Conservation (phyloP, 2,797 vertebrate species). For the Glossophaga mutica region DNA sequence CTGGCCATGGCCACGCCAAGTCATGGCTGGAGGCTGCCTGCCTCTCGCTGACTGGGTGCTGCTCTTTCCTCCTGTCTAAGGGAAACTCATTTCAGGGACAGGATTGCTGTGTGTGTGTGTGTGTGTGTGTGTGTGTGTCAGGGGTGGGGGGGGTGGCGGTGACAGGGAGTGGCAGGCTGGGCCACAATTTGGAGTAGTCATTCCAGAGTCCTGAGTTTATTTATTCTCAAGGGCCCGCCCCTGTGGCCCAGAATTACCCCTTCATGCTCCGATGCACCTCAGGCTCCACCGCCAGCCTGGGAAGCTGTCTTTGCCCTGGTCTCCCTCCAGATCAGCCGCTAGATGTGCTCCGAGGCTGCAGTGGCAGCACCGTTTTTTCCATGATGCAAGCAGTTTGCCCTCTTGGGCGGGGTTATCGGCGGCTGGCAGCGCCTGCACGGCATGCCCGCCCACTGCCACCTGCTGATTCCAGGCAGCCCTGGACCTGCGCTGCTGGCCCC, state of each 20-base stretch:
- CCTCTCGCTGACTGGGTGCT: constrained; percentile 40
- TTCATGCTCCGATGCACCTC: constrained; percentile 73
- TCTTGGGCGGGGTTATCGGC: constrained; percentile 79
- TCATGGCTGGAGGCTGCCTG: not conserved
- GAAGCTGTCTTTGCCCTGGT: constrained; percentile 82
- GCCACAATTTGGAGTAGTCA: constrained; percentile 60
- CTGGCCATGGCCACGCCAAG: not conserved
- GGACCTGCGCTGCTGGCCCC: not conserved
- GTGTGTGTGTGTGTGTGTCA: not conserved
- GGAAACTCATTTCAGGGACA: not conserved
- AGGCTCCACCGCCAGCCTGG: constrained; percentile 71
- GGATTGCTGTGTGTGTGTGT: not conserved
- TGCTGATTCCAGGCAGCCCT: constrained; percentile 13
- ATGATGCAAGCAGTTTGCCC: constrained; percentile 84
- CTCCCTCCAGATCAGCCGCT: constrained; percentile 79
- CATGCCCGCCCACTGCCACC: constrained; percentile 38
- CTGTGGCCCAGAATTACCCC: constrained; percentile 82
- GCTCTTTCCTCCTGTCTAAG: constrained; percentile 2
- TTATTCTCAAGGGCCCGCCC: constrained; percentile 65
- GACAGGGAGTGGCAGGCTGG: not conserved
- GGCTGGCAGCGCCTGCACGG: not conserved
- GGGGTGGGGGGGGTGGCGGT: not conserved
- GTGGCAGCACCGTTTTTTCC: constrained; percentile 76
- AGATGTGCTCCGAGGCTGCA: constrained; percentile 71
- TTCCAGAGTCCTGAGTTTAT: constrained; percentile 72